Percentiles rank a stretch among this genome's conserved stretches.
Conservation (phyloP, 2,797 vertebrate genomes). For the Coregonus suidteri region DNA sequence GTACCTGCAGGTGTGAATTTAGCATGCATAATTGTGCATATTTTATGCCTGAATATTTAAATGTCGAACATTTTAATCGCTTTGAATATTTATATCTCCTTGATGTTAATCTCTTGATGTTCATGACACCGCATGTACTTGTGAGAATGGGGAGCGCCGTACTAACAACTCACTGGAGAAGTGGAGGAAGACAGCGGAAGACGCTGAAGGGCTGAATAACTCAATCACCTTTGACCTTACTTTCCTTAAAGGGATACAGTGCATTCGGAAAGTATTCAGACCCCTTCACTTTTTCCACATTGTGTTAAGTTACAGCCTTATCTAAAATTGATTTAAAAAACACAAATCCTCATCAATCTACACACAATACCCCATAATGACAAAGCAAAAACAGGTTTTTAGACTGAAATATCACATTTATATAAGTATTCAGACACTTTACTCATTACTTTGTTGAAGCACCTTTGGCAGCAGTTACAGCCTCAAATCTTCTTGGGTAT, state of each 20-base stretch:
- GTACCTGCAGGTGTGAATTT: slow-evolving; percentile 60
- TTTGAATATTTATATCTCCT: slow-evolving; percentile 50
- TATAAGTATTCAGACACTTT: no score
- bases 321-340: no score
- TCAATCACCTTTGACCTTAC: slow-evolving; percentile 7
- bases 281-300: no score
- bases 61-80: slow-evolving; percentile 40
- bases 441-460: no score
- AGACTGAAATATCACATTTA: no score
- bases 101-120: slow-evolving; percentile 33
- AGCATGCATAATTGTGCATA: slow-evolving; percentile 60
- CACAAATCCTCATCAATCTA: no score
- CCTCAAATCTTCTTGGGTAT: no score
- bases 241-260: neutral
- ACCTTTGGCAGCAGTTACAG: no score
- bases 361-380: no score
- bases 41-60: slow-evolving; percentile 54
- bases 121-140: neutral
- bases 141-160: neutral
- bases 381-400: no score
- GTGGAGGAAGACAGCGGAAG: neutral
- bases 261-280: no score
- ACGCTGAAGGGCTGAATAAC: neutral
- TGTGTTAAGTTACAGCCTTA: no score
- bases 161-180: neutral